Conservation (phyloP, 2,888 invertebrate species). For the Dynastes tityus region DNA sequence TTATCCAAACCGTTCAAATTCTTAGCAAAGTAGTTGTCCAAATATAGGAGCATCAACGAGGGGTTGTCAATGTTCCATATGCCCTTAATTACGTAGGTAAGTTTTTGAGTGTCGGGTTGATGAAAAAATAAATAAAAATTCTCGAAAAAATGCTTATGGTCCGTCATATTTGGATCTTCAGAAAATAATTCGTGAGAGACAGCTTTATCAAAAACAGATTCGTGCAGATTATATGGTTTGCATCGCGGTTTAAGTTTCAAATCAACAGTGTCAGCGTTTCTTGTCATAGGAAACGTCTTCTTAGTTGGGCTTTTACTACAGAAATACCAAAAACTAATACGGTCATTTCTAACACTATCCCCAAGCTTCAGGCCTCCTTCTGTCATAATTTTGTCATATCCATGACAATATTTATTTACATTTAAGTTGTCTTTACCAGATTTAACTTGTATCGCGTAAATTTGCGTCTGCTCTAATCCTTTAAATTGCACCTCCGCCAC, state of each 20-base stretch:
- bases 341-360: no score
- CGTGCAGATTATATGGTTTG: background rate
- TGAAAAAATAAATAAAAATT: no score
- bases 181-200: background rate
- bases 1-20: background rate
- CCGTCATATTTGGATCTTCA: background rate
- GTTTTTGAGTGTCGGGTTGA: background rate
- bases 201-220: no score
- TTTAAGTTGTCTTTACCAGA: no score
- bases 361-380: background rate
- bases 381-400: background rate
- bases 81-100: background rate
- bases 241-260: background rate
- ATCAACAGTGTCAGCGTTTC: background rate
- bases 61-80: background rate
- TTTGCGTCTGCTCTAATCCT: no score
- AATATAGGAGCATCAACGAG: background rate
- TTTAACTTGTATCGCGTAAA: no score
- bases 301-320: background rate
- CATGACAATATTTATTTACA: no score
- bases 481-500: no score
- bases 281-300: background rate
- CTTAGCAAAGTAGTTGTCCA: background rate
- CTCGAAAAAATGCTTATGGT: background rate
- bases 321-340: no score